A percentile compares a stretch with the other conserved stretches of the same genome.
These are phyloP conservation scores for Argyresthia albistria DNA, from an alignment of 2,888 invertebrate species.

Conservation along the genomic window DNA sequence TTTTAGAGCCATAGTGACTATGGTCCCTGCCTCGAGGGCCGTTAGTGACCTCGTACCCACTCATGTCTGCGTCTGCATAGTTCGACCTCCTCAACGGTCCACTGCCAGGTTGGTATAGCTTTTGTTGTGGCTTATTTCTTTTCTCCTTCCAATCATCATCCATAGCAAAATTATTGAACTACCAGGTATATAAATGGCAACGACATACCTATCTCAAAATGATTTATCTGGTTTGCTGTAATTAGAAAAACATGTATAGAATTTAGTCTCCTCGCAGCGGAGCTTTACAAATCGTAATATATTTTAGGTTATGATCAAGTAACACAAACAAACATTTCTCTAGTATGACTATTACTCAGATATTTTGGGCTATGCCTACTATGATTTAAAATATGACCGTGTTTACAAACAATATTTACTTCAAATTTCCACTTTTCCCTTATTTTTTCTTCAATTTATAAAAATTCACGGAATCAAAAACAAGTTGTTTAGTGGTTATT, in stretches of 20 bases:
- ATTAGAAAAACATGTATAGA: neutral
- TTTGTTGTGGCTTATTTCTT: constrained; percentile 79
- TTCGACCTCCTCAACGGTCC: constrained; percentile 80
- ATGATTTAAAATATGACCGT: neutral
- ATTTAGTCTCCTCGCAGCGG: neutral
- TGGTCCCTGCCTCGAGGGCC: constrained; percentile 34
- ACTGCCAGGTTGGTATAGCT: constrained; percentile 83
- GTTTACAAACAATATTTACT: neutral
- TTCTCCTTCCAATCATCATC: constrained; percentile 71
- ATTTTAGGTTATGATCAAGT: constrained; percentile 43
- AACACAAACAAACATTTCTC: constrained; percentile 14
- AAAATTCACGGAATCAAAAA: neutral
- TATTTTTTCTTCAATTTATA: neutral
- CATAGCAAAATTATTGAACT: constrained; percentile 40
- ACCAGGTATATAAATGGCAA: constrained; percentile 14
- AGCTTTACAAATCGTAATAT: constrained; percentile 6
- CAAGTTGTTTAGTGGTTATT: neutral
- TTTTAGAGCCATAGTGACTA: constrained; percentile 51
- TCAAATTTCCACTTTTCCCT: neutral
- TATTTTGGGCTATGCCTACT: neutral
- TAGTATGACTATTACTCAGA: neutral
- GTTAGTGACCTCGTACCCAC: constrained; percentile 47
- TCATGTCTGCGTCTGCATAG: constrained; percentile 73
- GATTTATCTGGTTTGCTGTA: constrained; percentile 4
- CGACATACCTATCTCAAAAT: constrained; percentile 25